Conservation (phyloP, 2,888 invertebrate species). For the Allacma fusca region DNA sequence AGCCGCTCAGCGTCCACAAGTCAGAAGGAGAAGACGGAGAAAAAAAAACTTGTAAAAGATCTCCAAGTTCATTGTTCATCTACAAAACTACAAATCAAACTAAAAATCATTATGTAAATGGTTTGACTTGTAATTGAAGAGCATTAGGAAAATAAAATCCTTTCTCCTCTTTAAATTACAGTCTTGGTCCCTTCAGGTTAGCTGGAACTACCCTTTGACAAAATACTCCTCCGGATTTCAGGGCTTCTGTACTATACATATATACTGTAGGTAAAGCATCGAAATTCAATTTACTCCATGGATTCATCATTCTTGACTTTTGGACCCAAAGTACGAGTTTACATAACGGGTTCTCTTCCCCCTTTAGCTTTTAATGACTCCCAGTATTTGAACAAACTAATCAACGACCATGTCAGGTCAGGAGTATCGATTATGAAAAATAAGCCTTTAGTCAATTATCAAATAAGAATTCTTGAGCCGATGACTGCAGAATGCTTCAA, state of each 20-base stretch:
- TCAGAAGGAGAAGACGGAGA: slow-evolving; percentile 4
- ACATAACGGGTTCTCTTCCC: background rate
- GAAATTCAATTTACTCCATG: slow-evolving; percentile 32
- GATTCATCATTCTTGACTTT: slow-evolving; percentile 22
- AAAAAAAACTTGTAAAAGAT: slow-evolving; percentile 44
- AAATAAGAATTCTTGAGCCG: too few relatives aligned
- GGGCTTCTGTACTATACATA: background rate
- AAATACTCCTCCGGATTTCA: background rate
- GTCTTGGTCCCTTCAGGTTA: slow-evolving; percentile 2
- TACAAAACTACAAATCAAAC: slow-evolving; percentile 45
- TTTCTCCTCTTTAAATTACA: slow-evolving; percentile 28
- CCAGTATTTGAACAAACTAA: background rate
- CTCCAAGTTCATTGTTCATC: slow-evolving; percentile 46
- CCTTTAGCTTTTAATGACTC: background rate
- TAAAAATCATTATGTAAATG: slow-evolving; percentile 47
- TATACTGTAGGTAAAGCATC: slow-evolving; percentile 20
- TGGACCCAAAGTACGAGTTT: background rate
- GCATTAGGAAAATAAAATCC: slow-evolving; percentile 44
- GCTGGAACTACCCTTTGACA: background rate
- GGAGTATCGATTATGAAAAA: background rate
- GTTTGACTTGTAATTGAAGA: slow-evolving; percentile 38
- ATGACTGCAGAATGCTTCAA: too few relatives aligned
- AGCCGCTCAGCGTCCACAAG: background rate
- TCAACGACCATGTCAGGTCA: too few relatives aligned
- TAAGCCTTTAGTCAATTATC: too few relatives aligned